Evolutionary conservation across 2,888 invertebrate genomes (phyloP).

Genomic region (Ectemnius lituratus): DNA sequence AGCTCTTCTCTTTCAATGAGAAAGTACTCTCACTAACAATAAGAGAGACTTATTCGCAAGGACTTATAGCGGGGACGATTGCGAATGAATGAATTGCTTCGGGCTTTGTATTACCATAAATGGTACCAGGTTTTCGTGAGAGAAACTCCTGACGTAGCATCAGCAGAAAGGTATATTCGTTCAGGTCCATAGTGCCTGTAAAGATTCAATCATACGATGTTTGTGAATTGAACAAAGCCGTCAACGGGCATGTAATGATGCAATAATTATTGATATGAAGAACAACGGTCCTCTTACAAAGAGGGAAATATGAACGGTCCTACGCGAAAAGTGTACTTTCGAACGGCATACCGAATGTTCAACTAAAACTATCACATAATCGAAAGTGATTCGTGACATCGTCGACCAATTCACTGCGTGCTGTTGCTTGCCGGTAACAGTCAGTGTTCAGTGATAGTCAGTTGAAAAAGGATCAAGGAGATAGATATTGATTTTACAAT

Average conservation of each 20-base stretch:
- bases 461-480: neutral
- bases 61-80: conserved; percentile 8
- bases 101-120: conserved; percentile 2
- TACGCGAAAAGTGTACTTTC: too few species aligned
- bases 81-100: conserved; percentile 53
- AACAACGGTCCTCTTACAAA: too few species aligned
- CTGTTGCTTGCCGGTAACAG: conserved; percentile 68
- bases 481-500: neutral
- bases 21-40: too few species aligned
- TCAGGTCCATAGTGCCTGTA: too few species aligned
- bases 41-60: too few species aligned
- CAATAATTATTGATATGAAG: too few species aligned
- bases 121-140: conserved; percentile 13
- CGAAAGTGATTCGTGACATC: conserved; percentile 30
- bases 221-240: too few species aligned
- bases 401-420: conserved; percentile 60
- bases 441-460: conserved; percentile 62
- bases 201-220: too few species aligned
- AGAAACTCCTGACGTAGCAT: neutral
- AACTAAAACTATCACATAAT: conserved; percentile 3
- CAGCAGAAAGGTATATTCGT: neutral
- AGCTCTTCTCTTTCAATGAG: too few species aligned
- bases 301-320: too few species aligned
- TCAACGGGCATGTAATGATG: too few species aligned
- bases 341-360: too few species aligned